These are phyloP conservation scores for Heliopora coerulea DNA, from an alignment of 92 coral and sea anemone species.

Conservation along the genomic window DNA sequence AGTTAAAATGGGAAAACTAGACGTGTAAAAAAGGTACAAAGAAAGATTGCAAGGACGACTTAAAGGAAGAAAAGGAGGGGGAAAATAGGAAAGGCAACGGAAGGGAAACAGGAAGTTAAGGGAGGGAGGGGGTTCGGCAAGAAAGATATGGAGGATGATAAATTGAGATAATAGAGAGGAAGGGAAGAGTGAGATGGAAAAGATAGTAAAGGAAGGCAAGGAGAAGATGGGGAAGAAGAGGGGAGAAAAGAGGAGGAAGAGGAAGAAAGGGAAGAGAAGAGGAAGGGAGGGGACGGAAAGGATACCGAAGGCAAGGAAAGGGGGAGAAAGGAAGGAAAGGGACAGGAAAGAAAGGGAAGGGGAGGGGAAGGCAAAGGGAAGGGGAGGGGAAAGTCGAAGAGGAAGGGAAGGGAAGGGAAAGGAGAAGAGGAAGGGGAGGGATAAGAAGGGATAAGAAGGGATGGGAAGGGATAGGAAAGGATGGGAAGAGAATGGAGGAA, in stretches of 20 bases:
- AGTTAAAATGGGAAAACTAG: not conserved
- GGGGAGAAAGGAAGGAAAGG: not conserved
- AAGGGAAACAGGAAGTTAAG: not conserved
- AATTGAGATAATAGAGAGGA: not conserved
- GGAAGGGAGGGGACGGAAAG: not conserved
- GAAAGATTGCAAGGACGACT: not conserved
- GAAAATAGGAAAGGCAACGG: not conserved
- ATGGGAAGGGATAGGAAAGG: not conserved
- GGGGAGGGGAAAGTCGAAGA: not conserved
- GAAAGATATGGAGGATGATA: not conserved
- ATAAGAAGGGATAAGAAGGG: not conserved
- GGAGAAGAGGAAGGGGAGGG: not conserved
- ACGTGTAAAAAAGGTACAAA: not conserved
- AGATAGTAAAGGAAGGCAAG: not conserved
- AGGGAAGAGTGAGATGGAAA: not conserved
- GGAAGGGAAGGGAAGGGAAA: not conserved
- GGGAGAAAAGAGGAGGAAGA: not conserved
- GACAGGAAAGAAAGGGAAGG: not conserved
- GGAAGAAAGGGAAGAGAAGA: not conserved
- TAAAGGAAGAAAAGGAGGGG: not conserved
- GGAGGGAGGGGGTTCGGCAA: not conserved
- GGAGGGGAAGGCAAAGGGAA: not conserved
- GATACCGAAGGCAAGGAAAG: not conserved
- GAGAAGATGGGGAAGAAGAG: not conserved
- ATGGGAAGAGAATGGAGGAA: not conserved